Percentiles rank a stretch among this genome's conserved stretches.
Evolutionary conservation across 2,888 invertebrate species (phyloP).

Genomic region (Melieria crassipennis): DNA sequence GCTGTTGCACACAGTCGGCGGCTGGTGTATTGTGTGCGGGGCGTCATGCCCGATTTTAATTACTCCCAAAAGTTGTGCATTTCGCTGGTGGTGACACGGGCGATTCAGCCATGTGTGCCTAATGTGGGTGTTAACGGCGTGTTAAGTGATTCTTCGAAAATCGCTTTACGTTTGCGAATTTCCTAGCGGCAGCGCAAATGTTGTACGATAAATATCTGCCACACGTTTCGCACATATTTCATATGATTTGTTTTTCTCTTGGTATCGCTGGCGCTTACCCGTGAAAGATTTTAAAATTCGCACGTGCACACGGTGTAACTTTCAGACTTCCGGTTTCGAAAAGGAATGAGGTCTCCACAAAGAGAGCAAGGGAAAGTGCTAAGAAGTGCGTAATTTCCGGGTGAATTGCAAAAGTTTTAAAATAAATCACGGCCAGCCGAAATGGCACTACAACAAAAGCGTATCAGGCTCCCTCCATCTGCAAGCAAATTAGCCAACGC

Average conservation of each 20-base stretch:
- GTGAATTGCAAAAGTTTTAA: constrained; percentile 39
- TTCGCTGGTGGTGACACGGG: too few relatives aligned
- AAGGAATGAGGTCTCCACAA: neutral
- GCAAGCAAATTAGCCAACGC: too few relatives aligned
- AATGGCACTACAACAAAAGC: neutral
- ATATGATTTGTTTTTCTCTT: constrained; percentile 42
- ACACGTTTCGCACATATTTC: constrained; percentile 59
- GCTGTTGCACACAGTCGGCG: too few relatives aligned
- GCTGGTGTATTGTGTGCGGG: too few relatives aligned
- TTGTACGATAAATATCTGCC: constrained; percentile 49
- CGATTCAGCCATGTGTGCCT: constrained; percentile 43
- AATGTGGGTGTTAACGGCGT: constrained; percentile 61
- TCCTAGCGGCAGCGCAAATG: constrained; percentile 12
- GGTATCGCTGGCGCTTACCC: neutral
- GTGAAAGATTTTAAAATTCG: constrained; percentile 27
- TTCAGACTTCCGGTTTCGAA: constrained; percentile 45
- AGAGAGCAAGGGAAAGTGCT: constrained; percentile 25
- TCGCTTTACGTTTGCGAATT: constrained; percentile 23
- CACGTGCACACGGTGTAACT: constrained; percentile 45
- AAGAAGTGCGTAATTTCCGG: constrained; percentile 41
- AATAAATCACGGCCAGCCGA: constrained; percentile 36
- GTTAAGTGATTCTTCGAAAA: constrained; percentile 52
- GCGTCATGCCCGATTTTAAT: too few relatives aligned
- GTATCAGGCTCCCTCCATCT: too few relatives aligned
- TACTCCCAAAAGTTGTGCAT: too few relatives aligned